Evolutionary conservation across 2,797 vertebrate genomes (phyloP), one percentile per base, ranked within the genome.

Genomic region (Myotis pilosus): DNA sequence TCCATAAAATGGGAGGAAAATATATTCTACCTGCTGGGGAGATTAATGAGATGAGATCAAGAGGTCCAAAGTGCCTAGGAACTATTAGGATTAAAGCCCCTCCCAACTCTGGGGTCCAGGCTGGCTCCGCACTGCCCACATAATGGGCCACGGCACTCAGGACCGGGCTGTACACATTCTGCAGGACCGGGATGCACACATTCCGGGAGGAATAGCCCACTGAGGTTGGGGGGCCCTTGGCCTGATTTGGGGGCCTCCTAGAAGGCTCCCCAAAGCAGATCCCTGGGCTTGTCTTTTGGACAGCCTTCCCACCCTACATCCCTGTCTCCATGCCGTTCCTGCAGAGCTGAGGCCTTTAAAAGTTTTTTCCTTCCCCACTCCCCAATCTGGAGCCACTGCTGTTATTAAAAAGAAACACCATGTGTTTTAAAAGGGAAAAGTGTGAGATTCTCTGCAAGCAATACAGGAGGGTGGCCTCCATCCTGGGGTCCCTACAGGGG

Each of bases 361-460:
- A 94, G 78, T 75, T 74, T 89, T 93, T 91, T 88, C 78, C 51
- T 74, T 33, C 72, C 83, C 78, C 88, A 69, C 51, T 96, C 87
- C 93, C 79, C 94, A 95, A 81, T 91, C 92, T 76, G 89, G 82
- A 95, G 94, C 86, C 92, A 71, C 89, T 20, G 91, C 93, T 10
- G 16, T 97, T 97, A 97, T 97, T 96, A 97, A 97, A 97, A 97
- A 94, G 84, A 93, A 95, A 92, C 85, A 96, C 98, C 98, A 98
- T 98, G 97, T 98, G 98, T 98, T 98, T 98, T 98, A 98, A 98
- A 98, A 98, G 98, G 93, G 97, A 98, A 98, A 98, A 98, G 98
- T 98, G 98, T 98, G 98, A 98, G 97, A 96, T 98, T 98, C 98
- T 97, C 98, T 60, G 96, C 94, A 68, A 74, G 94, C 87, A 84